phyloP scores from a whole-genome alignment of 2,797 vertebrate species.

The Semaprochilodus insignis region DNA sequence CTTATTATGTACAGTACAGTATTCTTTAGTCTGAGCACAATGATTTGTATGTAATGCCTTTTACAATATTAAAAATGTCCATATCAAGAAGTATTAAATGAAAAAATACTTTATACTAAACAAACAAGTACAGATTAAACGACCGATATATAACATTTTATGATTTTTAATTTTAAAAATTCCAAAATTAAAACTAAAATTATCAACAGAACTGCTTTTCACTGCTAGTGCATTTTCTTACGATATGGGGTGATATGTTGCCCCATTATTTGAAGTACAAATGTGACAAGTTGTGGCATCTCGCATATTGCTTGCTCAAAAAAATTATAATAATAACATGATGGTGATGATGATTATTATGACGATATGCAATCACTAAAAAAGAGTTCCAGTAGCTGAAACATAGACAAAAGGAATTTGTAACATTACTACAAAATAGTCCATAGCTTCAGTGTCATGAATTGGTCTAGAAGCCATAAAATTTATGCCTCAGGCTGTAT shows the following conservation, averaged over 20 bases:
- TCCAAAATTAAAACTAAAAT: no score
- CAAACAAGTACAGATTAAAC: background rate
- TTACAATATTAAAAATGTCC: background rate
- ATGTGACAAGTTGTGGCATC: no score
- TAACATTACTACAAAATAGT: background rate
- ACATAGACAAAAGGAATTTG: background rate
- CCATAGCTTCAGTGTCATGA: background rate
- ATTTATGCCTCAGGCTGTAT: conserved; percentile 48
- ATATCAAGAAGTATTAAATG: background rate
- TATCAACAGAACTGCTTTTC: no score
- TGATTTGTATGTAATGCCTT: background rate
- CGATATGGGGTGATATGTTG: no score
- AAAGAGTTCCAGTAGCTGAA: background rate
- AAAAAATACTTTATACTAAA: background rate
- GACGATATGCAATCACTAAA: background rate
- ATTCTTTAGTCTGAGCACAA: background rate
- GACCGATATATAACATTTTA: no score
- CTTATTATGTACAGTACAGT: background rate
- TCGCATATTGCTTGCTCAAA: no score
- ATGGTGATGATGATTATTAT: background rate
- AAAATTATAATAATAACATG: background rate
- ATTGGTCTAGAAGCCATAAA: background rate
- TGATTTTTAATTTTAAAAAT: no score
- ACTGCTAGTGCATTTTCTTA: no score
- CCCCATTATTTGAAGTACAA: no score